These are phyloP conservation scores for Arbacia lixula DNA, from an alignment of 53 echinoderm and acorn worm species.

Conservation along the genomic window DNA sequence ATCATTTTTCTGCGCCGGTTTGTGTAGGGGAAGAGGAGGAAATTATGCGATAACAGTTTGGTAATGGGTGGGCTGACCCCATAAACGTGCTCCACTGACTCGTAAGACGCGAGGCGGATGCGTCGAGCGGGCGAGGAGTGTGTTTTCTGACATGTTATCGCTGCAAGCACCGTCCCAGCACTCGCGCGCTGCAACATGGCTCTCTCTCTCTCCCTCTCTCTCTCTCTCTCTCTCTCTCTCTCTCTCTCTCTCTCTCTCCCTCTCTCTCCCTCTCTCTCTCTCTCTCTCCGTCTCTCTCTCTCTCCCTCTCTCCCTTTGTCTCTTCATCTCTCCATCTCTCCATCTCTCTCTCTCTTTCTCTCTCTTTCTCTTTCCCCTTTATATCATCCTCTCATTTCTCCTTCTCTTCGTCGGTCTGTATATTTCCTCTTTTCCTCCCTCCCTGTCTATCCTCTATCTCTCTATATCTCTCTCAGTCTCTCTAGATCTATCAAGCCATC, in stretches of 20 bases:
- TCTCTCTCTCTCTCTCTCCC: constrained; percentile 17
- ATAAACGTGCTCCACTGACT: constrained; percentile 38
- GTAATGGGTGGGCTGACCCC: constrained; percentile 51
- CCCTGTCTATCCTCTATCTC: constrained; percentile 16
- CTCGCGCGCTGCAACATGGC: not conserved
- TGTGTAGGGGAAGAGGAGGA: constrained; percentile 49
- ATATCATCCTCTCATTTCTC: constrained; percentile 6
- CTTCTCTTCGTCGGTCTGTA: constrained; percentile 52
- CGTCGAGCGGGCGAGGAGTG: not conserved
- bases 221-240: constrained; percentile 52
- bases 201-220: constrained; percentile 59
- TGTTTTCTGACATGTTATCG: constrained; percentile 37
- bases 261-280: constrained; percentile 19
- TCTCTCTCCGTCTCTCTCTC: constrained; percentile 14
- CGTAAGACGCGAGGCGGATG: constrained; percentile 24
- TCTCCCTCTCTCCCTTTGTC: constrained; percentile 8
- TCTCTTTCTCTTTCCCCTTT: constrained; percentile 16
- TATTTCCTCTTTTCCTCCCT: constrained; percentile 26
- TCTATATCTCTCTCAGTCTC: constrained; percentile 7
- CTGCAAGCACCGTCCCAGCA: constrained; percentile 4
- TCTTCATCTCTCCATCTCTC: not conserved
- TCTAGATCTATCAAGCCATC: not conserved
- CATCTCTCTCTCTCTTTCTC: constrained; percentile 1
- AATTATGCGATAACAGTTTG: constrained; percentile 59
- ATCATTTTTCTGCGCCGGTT: constrained; percentile 38